Evolutionary conservation across 2,113 vertebrate species (phyloP), one percentile per base, ranked within the genome.

Genomic region (Cebidichthys violaceus): DNA sequence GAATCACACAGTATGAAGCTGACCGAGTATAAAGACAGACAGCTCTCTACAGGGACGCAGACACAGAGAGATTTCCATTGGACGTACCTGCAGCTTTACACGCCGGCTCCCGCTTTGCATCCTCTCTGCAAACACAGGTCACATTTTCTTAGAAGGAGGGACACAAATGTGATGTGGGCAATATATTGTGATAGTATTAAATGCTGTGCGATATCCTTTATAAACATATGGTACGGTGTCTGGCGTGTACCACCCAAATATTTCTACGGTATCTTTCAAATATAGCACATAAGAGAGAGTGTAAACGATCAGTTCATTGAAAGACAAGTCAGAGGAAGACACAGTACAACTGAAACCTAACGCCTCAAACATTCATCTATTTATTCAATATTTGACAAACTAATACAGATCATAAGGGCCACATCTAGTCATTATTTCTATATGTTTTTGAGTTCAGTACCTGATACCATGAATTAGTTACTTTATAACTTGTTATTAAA

Each of bases 121-220:
- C 69, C 65, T 82, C 77, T 66, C 90, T 93, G 76, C 54, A 90
- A 88, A 75, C 70, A 84, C 83, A 84, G 41, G 54, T 69, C 69
- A 82, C 22, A n/a, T 54, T 1, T 75, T 47, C 76, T 69, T 59
- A 84, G 35, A 81, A 80, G 78, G 85, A 81, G 66, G 67, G 62
- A 79, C 50, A 37, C 24, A 20, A 22, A 68, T 20, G 20, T 24
- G 1, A 31, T 50, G 27, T 31, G 17, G 43, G 27, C 66, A 50
- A 17, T 47, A 47, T 15, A 66, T 43, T 66, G 6, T 24, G 37
- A 66, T 41, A 65, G 9, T 41, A 9, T 14, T 2, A 52, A 52
- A 54, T 54, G 45, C 45, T 43, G 6, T 43, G 65, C 41, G 8
- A 17, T 39, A 33, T 20, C 29, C 59, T 35, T 9, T 27, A 37